These are phyloP conservation scores for Amphimedon queenslandica DNA, from an alignment of 37 sponge, comb jelly and placozoan species.

Conservation along the genomic window DNA sequence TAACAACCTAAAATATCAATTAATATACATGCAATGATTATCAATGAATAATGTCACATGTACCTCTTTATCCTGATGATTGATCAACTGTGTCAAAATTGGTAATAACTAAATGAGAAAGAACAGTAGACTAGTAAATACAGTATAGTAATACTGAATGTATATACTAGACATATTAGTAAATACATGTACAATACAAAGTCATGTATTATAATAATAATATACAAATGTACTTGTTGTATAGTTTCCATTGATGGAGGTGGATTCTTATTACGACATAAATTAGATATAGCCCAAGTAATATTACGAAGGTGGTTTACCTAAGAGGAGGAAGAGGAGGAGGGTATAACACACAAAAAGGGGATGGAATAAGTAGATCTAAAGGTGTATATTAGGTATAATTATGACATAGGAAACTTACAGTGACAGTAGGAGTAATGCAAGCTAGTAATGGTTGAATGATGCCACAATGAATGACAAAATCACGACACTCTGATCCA, in stretches of 20 bases:
- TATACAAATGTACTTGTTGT: conserved; percentile 47
- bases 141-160: too few species aligned
- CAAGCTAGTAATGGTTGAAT: conserved; percentile 75
- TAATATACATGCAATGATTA: background rate
- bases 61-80: conserved; percentile 63
- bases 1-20: conserved; percentile 59
- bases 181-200: conserved; percentile 10
- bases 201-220: conserved; percentile 2
- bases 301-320: conserved; percentile 77
- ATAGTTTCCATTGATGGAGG: conserved; percentile 85
- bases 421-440: conserved; percentile 38
- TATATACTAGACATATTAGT: too few species aligned
- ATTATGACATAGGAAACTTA: background rate
- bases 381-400: background rate
- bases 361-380: background rate
- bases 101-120: conserved; percentile 54
- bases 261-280: conserved; percentile 95
- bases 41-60: background rate
- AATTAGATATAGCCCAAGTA: conserved; percentile 89
- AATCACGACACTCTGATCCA: conserved; percentile 86
- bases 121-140: background rate
- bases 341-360: background rate
- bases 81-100: conserved; percentile 44
- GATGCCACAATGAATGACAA: conserved; percentile 69
- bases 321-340: conserved; percentile 23